A percentile compares a stretch with the other conserved stretches of the same genome.
These are phyloP conservation scores for Propithecus coquereli DNA, from an alignment of 2,113 vertebrate genomes.

Conservation along the genomic window DNA sequence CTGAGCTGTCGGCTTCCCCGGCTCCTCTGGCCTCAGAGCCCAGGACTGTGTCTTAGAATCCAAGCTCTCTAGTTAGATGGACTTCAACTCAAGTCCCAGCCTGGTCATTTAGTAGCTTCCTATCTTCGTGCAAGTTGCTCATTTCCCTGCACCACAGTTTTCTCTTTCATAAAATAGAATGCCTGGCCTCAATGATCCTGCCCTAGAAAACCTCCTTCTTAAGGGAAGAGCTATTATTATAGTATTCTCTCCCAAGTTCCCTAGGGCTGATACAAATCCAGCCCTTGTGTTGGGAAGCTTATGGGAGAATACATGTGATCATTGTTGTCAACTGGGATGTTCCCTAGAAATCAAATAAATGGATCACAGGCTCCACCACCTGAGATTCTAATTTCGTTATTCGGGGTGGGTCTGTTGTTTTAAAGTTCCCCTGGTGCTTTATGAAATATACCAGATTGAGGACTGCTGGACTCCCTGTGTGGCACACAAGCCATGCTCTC, in stretches of 20 bases:
- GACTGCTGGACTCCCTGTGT: neutral
- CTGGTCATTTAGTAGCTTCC: neutral
- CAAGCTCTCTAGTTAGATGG: neutral
- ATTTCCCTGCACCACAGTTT: neutral
- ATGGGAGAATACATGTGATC: neutral
- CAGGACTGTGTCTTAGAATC: neutral
- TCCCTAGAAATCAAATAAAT: neutral
- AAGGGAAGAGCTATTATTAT: neutral
- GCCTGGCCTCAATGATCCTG: neutral
- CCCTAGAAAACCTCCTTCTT: neutral
- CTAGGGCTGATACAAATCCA: neutral
- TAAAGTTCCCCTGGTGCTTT: neutral
- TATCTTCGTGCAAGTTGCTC: neutral
- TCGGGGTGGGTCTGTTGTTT: neutral
- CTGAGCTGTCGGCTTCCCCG: neutral
- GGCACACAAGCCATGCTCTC: neutral
- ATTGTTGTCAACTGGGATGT: neutral
- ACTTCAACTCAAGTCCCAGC: neutral
- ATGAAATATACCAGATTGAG: neutral
- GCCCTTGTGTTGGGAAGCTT: neutral
- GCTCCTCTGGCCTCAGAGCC: neutral
- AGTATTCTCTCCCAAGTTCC: neutral
- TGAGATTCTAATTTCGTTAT: neutral
- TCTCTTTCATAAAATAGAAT: neutral
- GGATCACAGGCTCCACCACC: neutral